A percentile compares a stretch with the other conserved stretches of the same genome.
phyloP scores from a whole-genome alignment of 2,888 invertebrate species.

The Rhyacophila evoluta region DNA sequence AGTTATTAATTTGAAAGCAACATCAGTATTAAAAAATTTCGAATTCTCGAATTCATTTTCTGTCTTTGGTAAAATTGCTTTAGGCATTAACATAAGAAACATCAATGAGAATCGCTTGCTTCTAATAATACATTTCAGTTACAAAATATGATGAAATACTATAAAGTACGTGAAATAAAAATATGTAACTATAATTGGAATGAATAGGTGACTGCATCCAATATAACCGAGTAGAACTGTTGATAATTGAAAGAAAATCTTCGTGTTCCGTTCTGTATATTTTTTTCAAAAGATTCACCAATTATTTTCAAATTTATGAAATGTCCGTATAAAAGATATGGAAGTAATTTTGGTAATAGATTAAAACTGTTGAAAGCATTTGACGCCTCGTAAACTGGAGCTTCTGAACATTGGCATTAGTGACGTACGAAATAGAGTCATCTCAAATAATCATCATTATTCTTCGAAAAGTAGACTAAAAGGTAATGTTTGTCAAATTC shows the following conservation, averaged over 20 bases:
- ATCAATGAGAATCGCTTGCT: too few relatives aligned
- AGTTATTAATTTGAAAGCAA: too few relatives aligned
- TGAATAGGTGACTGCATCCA: not conserved
- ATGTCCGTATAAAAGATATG: not conserved
- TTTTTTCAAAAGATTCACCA: not conserved
- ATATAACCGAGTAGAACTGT: not conserved
- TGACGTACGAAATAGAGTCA: too few relatives aligned
- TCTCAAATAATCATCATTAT: too few relatives aligned
- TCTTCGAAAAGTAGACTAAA: too few relatives aligned
- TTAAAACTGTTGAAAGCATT: not conserved
- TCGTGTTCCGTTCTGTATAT: conserved; percentile 5
- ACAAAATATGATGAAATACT: not conserved
- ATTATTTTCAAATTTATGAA: conserved; percentile 2
- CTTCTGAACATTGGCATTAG: not conserved
- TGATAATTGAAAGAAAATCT: not conserved
- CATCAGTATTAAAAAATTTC: too few relatives aligned
- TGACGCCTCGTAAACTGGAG: not conserved
- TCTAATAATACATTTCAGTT: too few relatives aligned
- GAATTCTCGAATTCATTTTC: too few relatives aligned
- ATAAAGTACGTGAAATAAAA: not conserved
- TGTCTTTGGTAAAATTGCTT: too few relatives aligned
- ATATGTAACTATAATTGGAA: not conserved
- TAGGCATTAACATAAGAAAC: too few relatives aligned
- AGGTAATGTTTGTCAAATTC: too few relatives aligned
- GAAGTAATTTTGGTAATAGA: not conserved